Conservation (phyloP, 1,140 invertebrate genomes). For the Nasonia vitripennis region DNA sequence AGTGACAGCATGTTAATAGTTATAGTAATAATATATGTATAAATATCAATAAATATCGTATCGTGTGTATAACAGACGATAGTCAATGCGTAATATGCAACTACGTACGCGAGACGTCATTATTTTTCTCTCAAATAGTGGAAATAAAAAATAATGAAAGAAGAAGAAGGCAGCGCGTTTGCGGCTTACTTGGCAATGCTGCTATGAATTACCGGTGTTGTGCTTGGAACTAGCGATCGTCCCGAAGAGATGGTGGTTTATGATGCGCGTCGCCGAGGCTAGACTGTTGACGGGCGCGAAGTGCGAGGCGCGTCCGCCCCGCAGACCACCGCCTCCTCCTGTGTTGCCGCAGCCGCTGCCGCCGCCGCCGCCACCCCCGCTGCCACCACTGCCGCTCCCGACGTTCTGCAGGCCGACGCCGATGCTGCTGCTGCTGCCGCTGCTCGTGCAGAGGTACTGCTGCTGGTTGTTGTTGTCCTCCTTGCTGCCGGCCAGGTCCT, state of each 20-base stretch:
- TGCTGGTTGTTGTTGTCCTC: conserved; percentile 46
- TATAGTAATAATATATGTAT: background rate
- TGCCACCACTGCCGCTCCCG: background rate
- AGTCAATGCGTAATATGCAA: background rate
- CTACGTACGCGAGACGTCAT: background rate
- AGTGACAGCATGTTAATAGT: background rate
- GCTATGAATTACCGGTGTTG: conserved; percentile 64
- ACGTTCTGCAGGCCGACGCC: background rate
- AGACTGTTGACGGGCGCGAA: conserved; percentile 81
- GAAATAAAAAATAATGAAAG: background rate
- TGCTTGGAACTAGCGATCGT: conserved; percentile 75
- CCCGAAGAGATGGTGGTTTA: conserved; percentile 86
- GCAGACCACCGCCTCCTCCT: conserved; percentile 57
- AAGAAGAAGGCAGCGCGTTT: conserved; percentile 58
- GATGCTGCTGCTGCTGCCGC: background rate
- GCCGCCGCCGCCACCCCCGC: background rate
- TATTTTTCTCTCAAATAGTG: background rate
- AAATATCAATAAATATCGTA: background rate
- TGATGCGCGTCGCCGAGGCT: conserved; percentile 82
- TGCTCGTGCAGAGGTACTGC: background rate
- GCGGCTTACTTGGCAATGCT: conserved; percentile 63
- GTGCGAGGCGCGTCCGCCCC: conserved; percentile 65
- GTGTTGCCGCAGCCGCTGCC: background rate
- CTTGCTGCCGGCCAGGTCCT: conserved; percentile 40
- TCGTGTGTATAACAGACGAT: conserved; percentile 1